Conservation (phyloP, 2,888 invertebrate genomes). For the Dugesia japonica region DNA sequence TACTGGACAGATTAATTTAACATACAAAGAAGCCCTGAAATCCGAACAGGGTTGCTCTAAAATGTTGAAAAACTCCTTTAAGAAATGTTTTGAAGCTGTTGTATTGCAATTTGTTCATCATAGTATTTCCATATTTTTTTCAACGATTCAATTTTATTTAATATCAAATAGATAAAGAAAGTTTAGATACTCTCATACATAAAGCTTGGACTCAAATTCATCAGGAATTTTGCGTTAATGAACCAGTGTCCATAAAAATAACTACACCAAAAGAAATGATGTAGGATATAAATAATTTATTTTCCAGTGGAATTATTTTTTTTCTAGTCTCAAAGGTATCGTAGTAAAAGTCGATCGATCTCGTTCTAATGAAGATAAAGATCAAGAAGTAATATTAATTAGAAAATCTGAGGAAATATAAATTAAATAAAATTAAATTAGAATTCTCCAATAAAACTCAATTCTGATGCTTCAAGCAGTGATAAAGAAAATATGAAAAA, state of each 20-base stretch:
- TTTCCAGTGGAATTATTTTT: neutral
- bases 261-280: slow-evolving; percentile 4
- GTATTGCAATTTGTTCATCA: slow-evolving; percentile 47
- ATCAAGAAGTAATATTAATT: too few species aligned
- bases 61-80: slow-evolving; percentile 43
- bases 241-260: slow-evolving; percentile 7
- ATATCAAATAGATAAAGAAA: neutral
- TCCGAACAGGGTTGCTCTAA: slow-evolving; percentile 44
- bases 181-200: neutral
- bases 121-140: slow-evolving; percentile 41
- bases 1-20: slow-evolving; percentile 45
- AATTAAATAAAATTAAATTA: neutral
- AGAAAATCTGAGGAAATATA: too few species aligned
- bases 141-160: neutral
- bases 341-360: too few species aligned
- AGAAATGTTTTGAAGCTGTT: slow-evolving; percentile 42
- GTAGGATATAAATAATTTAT: neutral
- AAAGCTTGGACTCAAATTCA: neutral
- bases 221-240: neutral
- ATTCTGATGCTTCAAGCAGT: slow-evolving; percentile 11
- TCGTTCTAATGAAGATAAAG: too few species aligned
- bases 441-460: slow-evolving; percentile 1
- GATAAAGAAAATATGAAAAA: slow-evolving; percentile 10
- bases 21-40: slow-evolving; percentile 46
- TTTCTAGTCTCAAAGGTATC: too few species aligned